These are phyloP conservation scores for Grammomys surdaster DNA, from an alignment of 2,113 vertebrate genomes.

Conservation along the genomic window DNA sequence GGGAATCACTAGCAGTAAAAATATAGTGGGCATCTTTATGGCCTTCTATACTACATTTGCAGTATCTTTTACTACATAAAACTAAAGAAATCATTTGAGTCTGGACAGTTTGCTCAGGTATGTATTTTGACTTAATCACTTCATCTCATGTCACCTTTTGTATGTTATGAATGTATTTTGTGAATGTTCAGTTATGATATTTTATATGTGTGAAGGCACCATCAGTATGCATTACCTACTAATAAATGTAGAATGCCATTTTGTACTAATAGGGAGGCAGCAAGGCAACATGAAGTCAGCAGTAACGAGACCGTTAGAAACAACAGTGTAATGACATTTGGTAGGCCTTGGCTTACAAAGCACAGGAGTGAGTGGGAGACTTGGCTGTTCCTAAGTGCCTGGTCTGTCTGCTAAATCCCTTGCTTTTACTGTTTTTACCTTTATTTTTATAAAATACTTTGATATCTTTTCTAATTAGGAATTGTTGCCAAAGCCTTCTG, in stretches of 20 bases:
- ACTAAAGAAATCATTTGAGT: constrained; percentile 77
- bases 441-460: constrained; percentile 79
- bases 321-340: constrained; percentile 90
- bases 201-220: constrained; percentile 79
- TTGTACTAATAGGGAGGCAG: constrained; percentile 72
- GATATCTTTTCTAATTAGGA: constrained; percentile 77
- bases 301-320: constrained; percentile 88
- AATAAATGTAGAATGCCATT: constrained; percentile 80
- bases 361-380: constrained; percentile 87
- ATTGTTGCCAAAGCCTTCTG: constrained; percentile 69
- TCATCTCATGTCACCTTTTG: constrained; percentile 72
- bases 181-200: constrained; percentile 80
- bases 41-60: constrained; percentile 60
- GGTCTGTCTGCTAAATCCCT: constrained; percentile 86
- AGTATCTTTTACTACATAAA: constrained; percentile 59
- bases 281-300: constrained; percentile 85
- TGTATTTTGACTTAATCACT: constrained; percentile 76
- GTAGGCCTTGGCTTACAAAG: constrained; percentile 87
- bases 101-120: constrained; percentile 56
- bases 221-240: constrained; percentile 72
- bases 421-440: constrained; percentile 76
- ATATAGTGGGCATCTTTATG: constrained; percentile 40
- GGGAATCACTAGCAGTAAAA: constrained; percentile 72
- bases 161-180: constrained; percentile 79
- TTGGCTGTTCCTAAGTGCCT: constrained; percentile 86